These are phyloP conservation scores for Catalaphyllia jardinei DNA, from an alignment of 64 coral and sea anemone species.

Conservation along the genomic window DNA sequence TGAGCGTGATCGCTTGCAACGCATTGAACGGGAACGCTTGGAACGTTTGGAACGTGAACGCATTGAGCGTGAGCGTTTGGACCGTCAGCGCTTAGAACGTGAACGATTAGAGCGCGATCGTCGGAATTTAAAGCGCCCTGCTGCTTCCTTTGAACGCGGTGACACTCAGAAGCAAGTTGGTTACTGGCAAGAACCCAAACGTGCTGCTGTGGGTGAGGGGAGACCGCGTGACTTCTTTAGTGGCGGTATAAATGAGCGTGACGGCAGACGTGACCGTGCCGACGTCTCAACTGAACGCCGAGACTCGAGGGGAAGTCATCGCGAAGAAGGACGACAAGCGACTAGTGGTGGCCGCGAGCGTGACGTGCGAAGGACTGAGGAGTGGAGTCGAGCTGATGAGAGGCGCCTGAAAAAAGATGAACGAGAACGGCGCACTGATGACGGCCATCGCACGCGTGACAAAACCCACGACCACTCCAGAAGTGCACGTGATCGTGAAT, in stretches of 20 bases:
- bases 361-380: constrained; percentile 43
- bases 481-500: constrained; percentile 50
- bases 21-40: constrained; percentile 89
- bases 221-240: constrained; percentile 83
- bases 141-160: constrained; percentile 53
- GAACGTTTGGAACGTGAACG: constrained; percentile 94
- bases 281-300: constrained; percentile 67
- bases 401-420: constrained; percentile 78
- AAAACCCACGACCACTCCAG: constrained; percentile 45
- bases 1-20: constrained; percentile 86
- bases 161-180: constrained; percentile 67
- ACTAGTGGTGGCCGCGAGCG: constrained; percentile 51
- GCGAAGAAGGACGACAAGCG: constrained; percentile 60
- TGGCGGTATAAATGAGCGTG: constrained; percentile 58
- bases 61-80: constrained; percentile 88
- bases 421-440: constrained; percentile 49
- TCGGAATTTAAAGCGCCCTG: constrained; percentile 73
- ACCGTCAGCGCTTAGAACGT: constrained; percentile 86
- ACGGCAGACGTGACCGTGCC: constrained; percentile 50
- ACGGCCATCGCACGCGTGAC: constrained; percentile 78
- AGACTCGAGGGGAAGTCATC: constrained; percentile 80
- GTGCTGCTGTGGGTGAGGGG: constrained; percentile 64
- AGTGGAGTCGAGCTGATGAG: constrained; percentile 65
- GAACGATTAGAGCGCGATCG: constrained; percentile 83
- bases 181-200: constrained; percentile 90